These are phyloP conservation scores for Sycophaga agraensis DNA, from an alignment of 1,140 invertebrate genomes.

Conservation along the genomic window DNA sequence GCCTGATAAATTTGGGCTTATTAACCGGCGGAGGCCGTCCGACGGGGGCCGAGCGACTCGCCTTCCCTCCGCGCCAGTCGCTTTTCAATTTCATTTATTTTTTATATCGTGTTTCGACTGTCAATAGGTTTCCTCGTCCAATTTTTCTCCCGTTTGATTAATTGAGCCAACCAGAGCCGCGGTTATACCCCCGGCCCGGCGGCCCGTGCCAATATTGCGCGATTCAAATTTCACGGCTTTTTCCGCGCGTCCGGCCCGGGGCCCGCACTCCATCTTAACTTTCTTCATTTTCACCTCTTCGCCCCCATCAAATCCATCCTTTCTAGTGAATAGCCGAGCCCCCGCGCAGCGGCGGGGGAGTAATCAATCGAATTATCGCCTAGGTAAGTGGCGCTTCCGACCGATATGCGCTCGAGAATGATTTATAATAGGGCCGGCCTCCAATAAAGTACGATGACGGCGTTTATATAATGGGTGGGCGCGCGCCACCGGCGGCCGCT, in stretches of 20 bases:
- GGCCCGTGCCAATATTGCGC: slow-evolving; percentile 22
- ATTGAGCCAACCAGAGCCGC: slow-evolving; percentile 30
- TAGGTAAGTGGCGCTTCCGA: no score
- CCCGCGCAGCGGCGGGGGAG: no score
- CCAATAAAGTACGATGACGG: no score
- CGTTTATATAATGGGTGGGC: no score
- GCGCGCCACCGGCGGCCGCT: no score
- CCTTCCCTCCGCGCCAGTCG: slow-evolving; percentile 8
- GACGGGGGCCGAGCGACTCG: no score
- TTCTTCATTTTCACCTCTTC: not conserved
- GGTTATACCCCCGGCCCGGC: not conserved
- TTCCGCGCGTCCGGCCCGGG: no score
- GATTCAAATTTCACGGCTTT: slow-evolving; percentile 10
- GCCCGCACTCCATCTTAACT: not conserved
- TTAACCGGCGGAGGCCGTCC: slow-evolving; percentile 39
- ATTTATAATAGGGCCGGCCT: no score
- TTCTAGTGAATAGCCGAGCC: no score
- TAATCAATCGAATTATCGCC: no score
- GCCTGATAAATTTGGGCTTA: slow-evolving; percentile 45
- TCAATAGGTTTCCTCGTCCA: slow-evolving; percentile 49
- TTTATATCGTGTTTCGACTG: slow-evolving; percentile 40
- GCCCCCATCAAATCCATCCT: not conserved
- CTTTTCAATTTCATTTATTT: slow-evolving; percentile 48
- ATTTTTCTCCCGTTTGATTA: slow-evolving; percentile 50
- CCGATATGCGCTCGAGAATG: no score